Conservation (phyloP, 2,113 vertebrate species). For the Aegithalos caudatus region DNA sequence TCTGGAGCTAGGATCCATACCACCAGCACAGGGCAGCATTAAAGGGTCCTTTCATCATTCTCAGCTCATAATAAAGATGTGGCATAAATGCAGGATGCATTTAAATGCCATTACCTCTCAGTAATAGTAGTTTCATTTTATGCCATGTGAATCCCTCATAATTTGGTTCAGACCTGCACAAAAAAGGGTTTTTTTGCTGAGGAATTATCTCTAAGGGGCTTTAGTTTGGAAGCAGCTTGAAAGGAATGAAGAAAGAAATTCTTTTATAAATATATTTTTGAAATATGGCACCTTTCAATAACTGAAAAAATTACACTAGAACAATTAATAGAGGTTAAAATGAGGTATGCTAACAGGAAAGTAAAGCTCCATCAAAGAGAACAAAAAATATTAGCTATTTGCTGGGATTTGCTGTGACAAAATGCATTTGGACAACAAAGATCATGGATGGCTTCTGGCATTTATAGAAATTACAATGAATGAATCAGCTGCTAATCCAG, state of each 20-base stretch:
- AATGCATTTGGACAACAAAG: slow-evolving; percentile 46
- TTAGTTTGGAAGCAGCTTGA: not conserved
- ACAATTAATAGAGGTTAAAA: not conserved
- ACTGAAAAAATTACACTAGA: not conserved
- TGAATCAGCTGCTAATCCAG: slow-evolving; percentile 29
- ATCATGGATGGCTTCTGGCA: slow-evolving; percentile 31
- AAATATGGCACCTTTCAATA: not conserved
- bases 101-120: not conserved
- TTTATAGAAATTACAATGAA: slow-evolving; percentile 16
- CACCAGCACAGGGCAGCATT: not conserved
- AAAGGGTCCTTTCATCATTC: not conserved
- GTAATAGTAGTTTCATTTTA: not conserved
- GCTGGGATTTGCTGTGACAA: not conserved
- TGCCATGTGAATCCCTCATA: rapidly evolving
- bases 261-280: not conserved
- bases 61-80: not conserved
- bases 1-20: not conserved
- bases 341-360: not conserved
- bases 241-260: not conserved
- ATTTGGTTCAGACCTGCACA: not conserved
- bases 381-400: not conserved
- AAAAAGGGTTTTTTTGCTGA: not conserved
- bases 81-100: not conserved
- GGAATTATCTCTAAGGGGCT: not conserved
- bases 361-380: not conserved